Evolutionary conservation across 2,888 invertebrate species (phyloP).

Genomic region (Iselma pallidipennis): DNA sequence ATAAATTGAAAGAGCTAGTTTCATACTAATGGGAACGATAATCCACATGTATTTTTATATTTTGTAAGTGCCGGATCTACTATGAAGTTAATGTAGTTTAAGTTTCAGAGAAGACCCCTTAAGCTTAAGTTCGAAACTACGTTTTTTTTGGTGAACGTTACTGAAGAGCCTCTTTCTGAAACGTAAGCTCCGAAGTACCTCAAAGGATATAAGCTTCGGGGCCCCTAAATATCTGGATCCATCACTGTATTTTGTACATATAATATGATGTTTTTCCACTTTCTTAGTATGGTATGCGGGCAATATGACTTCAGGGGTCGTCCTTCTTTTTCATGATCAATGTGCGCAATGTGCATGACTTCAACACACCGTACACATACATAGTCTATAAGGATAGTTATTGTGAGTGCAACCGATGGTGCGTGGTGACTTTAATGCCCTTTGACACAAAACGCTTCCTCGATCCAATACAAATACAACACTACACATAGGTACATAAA

Average conservation of each 20-base stretch:
- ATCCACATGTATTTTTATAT: background rate
- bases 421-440: slow-evolving; percentile 52
- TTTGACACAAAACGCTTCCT: slow-evolving; percentile 45
- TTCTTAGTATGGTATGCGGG: background rate
- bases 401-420: slow-evolving; percentile 38
- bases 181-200: too few species aligned
- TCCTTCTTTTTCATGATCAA: background rate
- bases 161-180: too few species aligned
- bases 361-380: too few species aligned
- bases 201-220: too few species aligned
- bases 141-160: too few species aligned
- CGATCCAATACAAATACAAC: slow-evolving; percentile 13
- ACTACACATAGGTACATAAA: background rate
- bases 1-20: slow-evolving; percentile 1
- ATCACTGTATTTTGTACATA: too few species aligned
- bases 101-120: too few species aligned
- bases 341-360: background rate
- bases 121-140: too few species aligned
- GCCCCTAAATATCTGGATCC: too few species aligned
- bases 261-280: background rate
- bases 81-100: too few species aligned
- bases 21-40: background rate
- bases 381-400: slow-evolving; percentile 1
- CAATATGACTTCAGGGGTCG: slow-evolving; percentile 1
- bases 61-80: background rate